A percentile compares a stretch with the other conserved stretches of the same genome.
Conservation (phyloP, 2,888 invertebrate species). For the Aelia acuminata region DNA sequence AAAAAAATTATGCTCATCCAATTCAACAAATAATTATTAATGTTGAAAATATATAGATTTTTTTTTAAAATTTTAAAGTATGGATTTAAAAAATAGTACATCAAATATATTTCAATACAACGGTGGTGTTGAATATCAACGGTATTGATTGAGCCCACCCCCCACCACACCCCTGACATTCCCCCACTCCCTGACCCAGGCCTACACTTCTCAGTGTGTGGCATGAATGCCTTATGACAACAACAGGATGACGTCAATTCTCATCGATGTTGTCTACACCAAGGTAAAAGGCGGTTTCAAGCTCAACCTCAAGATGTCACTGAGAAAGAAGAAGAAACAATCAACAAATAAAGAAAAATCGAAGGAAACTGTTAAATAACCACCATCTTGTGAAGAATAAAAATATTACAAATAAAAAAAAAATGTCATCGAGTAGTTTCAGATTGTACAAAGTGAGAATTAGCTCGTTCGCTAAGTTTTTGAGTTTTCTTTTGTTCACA, state of each 20-base stretch:
- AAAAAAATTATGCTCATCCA: too few species aligned
- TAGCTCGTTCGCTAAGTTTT: slow-evolving; percentile 63
- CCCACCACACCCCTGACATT: not conserved
- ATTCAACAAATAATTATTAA: too few species aligned
- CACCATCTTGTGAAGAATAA: not conserved
- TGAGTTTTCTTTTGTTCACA: slow-evolving; percentile 64
- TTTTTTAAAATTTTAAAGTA: too few species aligned
- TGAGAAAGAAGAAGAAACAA: slow-evolving; percentile 51
- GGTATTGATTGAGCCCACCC: slow-evolving; percentile 52
- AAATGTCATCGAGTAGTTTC: slow-evolving; percentile 21
- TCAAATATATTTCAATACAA: not conserved
- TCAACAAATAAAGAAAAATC: slow-evolving; percentile 7
- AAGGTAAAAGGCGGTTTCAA: slow-evolving; percentile 59
- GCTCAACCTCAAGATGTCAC: slow-evolving; percentile 56
- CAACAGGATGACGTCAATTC: slow-evolving; percentile 33
- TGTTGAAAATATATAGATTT: not conserved
- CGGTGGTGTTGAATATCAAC: not conserved
- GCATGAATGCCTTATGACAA: slow-evolving; percentile 21
- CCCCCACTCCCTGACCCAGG: slow-evolving; percentile 3
- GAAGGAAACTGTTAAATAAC: slow-evolving; percentile 31
- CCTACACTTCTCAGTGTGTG: not conserved
- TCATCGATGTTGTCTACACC: slow-evolving; percentile 55
- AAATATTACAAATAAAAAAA: not conserved
- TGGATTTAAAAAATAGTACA: not conserved
- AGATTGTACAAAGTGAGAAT: slow-evolving; percentile 30